These are phyloP conservation scores for Lateolabrax maculatus DNA, from an alignment of 2,797 vertebrate genomes.

Conservation along the genomic window DNA sequence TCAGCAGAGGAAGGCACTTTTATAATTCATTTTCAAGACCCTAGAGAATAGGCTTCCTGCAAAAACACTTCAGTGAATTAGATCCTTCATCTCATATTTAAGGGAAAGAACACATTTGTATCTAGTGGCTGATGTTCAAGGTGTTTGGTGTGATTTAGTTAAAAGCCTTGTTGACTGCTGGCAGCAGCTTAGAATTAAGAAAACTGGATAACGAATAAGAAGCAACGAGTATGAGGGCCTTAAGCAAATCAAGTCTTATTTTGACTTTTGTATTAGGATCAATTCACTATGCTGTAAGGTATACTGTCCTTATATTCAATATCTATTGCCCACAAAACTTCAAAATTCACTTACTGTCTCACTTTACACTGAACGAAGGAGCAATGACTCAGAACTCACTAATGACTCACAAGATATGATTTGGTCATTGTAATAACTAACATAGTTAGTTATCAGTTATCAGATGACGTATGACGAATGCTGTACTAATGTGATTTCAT, in stretches of 20 bases:
- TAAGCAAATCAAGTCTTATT: conserved; percentile 21
- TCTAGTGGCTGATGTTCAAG: conserved; percentile 13
- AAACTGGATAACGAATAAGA: conserved; percentile 5
- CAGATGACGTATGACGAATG: conserved; percentile 14
- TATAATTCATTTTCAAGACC: conserved; percentile 37
- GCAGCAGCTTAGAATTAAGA: conserved; percentile 10
- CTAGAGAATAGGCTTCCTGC: conserved; percentile 33
- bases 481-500: conserved; percentile 6
- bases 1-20: conserved; percentile 39
- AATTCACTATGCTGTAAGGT: neutral
- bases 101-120: conserved; percentile 19
- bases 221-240: neutral
- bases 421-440: conserved; percentile 29
- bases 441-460: conserved; percentile 6
- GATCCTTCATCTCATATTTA: conserved; percentile 30
- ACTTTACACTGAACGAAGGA: neutral
- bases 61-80: conserved; percentile 51
- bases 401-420: conserved; percentile 21
- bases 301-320: neutral
- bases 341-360: neutral
- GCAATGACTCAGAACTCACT: conserved; percentile 27
- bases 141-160: conserved; percentile 25
- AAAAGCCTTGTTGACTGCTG: neutral
- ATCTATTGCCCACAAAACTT: neutral
- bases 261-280: neutral